Base-by-base conservation (phyloP, 2,797 vertebrate species). In the Chelon labrosus region DNA sequence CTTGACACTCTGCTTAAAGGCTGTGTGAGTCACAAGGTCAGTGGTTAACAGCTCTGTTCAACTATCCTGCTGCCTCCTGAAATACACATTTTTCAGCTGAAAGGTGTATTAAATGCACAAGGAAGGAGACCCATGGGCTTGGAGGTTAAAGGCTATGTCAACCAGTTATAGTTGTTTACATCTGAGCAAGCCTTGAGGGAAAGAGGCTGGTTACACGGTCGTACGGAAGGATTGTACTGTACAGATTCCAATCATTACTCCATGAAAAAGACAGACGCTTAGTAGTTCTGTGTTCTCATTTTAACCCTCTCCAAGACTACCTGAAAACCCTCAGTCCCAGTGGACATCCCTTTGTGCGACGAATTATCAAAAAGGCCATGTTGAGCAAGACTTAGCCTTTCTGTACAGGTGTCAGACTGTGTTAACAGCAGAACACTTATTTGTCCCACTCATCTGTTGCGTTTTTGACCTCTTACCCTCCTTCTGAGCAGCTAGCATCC, bases 391-490 rank as follows among this genome's bases (percentile, higher is more conserved):
- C 72, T 59, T 83, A 79, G 82, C 84, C 81, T 84, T 35, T 75
- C 44, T 63, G 54, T 75, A 46, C 84, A 79, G 57, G 66, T 88
- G 90, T 86, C 87, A 84, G 77, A 58, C 80, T 84, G 73, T 79
- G 83, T 91, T 90, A 91, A 88, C 78, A 82, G 78, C 54, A 60
- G 65, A 79, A n/a, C 75, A 76, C 76, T 90, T 84, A 77, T 91
- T 91, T 90, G 83, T 89, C 76, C 73, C 69, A 78, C 81, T 84
- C 72, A 85, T 92, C 87, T 75, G 73, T 77, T 67, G 79, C 78
- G 79, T 86, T 88, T 82, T 83, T 89, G 77, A 91, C 88, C 89
- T 86, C 63, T 80, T 80, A 83, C 84, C 84, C 77, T 80, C 56
- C 20, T 55, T 77, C 79, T 72, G 67, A 82, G 77, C 80, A 61